Percentiles rank a stretch among this genome's conserved stretches.
Evolutionary conservation across 2,797 vertebrate genomes (phyloP).

Genomic region (Bovichtus diacanthus): DNA sequence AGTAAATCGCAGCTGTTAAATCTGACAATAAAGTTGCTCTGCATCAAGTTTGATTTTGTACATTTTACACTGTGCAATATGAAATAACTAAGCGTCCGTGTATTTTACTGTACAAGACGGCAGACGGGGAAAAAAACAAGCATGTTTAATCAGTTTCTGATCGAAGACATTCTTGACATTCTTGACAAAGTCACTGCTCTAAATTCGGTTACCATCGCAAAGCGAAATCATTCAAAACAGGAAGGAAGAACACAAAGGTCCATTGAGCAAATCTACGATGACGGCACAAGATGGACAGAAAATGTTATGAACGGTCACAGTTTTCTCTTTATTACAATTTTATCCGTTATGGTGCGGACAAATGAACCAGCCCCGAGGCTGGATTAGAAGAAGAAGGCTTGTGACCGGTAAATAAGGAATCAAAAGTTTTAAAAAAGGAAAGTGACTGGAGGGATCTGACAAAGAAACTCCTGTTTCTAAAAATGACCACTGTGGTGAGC

Average conservation of each 20-base stretch:
- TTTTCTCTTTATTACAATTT: too few relatives aligned
- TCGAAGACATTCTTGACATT: constrained; percentile 23
- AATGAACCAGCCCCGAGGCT: constrained; percentile 24
- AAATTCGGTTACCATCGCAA: constrained; percentile 14
- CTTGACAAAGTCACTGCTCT: constrained; percentile 5
- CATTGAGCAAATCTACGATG: constrained; percentile 5
- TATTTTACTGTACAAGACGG: background rate
- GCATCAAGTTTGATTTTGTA: background rate
- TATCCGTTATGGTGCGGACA: too few relatives aligned
- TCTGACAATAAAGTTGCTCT: background rate
- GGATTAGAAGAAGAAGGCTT: constrained; percentile 6
- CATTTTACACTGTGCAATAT: background rate
- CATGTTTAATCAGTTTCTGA: background rate
- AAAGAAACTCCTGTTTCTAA: background rate
- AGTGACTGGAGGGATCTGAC: background rate
- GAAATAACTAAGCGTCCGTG: background rate
- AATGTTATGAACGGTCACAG: constrained; percentile 41
- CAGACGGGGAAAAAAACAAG: constrained; percentile 1
- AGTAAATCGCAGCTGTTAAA: background rate
- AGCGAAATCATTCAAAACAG: constrained; percentile 38
- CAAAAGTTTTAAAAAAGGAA: background rate
- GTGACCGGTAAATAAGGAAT: constrained; percentile 27
- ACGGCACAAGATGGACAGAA: constrained; percentile 16
- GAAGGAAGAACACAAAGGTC: constrained; percentile 18
- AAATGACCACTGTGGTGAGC: background rate